Conservation (phyloP, 2,113 vertebrate species). For the Catharus bicknelli region DNA sequence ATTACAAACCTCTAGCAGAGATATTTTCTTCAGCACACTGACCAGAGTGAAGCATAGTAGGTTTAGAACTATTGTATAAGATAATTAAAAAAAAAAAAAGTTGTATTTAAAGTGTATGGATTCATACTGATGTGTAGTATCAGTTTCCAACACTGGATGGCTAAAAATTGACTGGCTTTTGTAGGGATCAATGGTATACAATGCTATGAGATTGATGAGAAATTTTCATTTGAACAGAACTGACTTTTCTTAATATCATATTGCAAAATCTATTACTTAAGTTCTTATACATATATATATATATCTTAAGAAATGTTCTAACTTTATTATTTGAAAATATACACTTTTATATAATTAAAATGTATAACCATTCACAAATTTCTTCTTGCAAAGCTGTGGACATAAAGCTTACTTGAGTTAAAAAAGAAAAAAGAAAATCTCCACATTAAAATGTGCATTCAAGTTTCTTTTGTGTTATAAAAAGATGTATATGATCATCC, state of each 20-base stretch:
- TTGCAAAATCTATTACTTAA: not conserved
- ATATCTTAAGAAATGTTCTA: not conserved
- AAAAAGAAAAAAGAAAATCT: not conserved
- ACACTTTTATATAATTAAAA: not conserved
- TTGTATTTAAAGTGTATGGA: not conserved
- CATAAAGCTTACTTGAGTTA: not conserved
- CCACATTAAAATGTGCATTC: not conserved
- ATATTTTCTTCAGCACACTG: not conserved
- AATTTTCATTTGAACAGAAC: not conserved
- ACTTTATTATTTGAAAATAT: not conserved
- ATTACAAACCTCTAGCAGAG: not conserved
- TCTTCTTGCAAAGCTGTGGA: not conserved
- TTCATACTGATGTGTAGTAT: not conserved
- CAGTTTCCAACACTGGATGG: not conserved
- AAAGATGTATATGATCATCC: not conserved
- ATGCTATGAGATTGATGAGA: rapidly evolving
- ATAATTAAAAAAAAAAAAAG: not conserved
- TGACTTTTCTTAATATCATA: not conserved
- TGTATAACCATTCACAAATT: not conserved
- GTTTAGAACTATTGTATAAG: not conserved
- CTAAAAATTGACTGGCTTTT: not conserved
- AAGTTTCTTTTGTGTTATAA: not conserved
- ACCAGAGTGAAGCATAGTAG: not conserved
- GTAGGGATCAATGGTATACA: not conserved
- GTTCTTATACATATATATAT: not conserved